These are phyloP conservation scores for Melanotaenia parkinsoni DNA, from an alignment of 2,797 vertebrate species.

Conservation along the genomic window DNA sequence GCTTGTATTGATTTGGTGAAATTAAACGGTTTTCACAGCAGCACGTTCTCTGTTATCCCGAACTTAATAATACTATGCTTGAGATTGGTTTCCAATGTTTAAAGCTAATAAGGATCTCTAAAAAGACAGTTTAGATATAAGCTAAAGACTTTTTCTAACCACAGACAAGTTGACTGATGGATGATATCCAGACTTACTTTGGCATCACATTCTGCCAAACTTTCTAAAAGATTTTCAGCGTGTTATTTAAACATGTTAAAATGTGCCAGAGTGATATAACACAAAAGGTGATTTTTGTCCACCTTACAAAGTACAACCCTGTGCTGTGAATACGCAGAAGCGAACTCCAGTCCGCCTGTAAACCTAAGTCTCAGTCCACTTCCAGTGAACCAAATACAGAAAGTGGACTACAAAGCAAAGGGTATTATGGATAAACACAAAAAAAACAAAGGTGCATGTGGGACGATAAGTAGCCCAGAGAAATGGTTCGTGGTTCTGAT, in stretches of 20 bases:
- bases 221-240: background rate
- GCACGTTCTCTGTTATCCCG: background rate
- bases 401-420: background rate
- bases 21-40: background rate
- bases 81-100: constrained; percentile 6
- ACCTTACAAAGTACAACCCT: no score
- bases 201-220: background rate
- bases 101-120: constrained; percentile 52
- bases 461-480: background rate
- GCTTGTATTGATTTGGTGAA: background rate
- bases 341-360: no score
- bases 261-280: no score
- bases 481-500: background rate
- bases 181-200: background rate
- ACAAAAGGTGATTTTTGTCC: no score
- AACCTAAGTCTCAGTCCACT: no score
- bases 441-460: background rate
- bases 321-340: no score
- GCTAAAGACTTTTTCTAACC: background rate
- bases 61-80: background rate
- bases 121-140: background rate
- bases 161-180: no score
- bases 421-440: background rate
- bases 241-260: background rate
- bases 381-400: background rate